Conservation (phyloP, 1,140 invertebrate genomes). For the Tetragnatha versicolor region DNA sequence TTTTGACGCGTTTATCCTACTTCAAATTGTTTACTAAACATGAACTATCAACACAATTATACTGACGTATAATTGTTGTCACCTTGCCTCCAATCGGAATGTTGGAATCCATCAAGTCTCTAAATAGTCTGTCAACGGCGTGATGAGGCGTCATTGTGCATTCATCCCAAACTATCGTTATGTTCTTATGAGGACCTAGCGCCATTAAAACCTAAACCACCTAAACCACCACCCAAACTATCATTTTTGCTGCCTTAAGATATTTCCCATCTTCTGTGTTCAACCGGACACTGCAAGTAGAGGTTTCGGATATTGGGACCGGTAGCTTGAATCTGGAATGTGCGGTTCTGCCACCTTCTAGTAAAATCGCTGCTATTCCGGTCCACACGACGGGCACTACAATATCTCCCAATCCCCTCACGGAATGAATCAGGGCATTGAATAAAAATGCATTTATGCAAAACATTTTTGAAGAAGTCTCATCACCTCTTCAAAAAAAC, state of each 20-base stretch:
- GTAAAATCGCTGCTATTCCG: not conserved
- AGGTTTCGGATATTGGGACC: not conserved
- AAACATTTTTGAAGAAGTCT: not conserved
- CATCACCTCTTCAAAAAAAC: too few species aligned
- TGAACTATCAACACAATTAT: too few species aligned
- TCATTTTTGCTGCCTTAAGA: not conserved
- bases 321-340: not conserved
- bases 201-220: too few species aligned
- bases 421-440: not conserved
- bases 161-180: not conserved
- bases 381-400: not conserved
- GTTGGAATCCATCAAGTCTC: not conserved
- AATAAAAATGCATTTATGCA: not conserved
- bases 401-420: not conserved
- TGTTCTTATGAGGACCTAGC: too few species aligned
- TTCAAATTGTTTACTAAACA: too few species aligned
- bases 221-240: too few species aligned
- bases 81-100: not conserved
- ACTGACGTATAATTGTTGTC: too few species aligned
- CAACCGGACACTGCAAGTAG: too few species aligned
- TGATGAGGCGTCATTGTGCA: not conserved
- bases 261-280: not conserved
- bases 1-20: too few species aligned
- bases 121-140: not conserved
- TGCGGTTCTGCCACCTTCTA: not conserved